phyloP scores from a whole-genome alignment of 2,888 invertebrate genomes.

The Drosophila greeni region DNA sequence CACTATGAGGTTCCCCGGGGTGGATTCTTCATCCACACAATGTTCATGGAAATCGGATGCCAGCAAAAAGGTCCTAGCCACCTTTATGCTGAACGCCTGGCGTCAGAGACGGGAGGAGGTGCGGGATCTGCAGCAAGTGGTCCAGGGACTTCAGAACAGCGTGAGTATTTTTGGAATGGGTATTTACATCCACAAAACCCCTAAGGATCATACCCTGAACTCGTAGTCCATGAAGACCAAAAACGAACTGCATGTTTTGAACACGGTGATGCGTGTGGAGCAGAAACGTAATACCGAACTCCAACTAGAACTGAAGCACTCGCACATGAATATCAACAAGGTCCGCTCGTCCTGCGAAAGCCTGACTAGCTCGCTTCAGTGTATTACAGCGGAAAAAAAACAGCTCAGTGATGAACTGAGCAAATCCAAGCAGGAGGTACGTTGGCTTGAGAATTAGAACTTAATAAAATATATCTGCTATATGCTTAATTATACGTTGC shows the following conservation, averaged over 20 bases:
- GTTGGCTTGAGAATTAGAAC: not conserved
- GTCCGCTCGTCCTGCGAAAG: constrained; percentile 59
- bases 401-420: constrained; percentile 56
- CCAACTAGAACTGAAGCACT: constrained; percentile 59
- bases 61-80: constrained; percentile 68
- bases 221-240: constrained; percentile 62
- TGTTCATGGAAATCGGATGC: constrained; percentile 29
- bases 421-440: constrained; percentile 33
- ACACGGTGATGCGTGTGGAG: constrained; percentile 72
- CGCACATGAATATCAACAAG: constrained; percentile 52
- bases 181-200: not conserved
- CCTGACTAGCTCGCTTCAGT: constrained; percentile 56
- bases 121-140: constrained; percentile 49
- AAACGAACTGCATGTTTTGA: constrained; percentile 70
- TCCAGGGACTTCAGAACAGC: constrained; percentile 55
- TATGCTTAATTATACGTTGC: not conserved
- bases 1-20: not conserved
- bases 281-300: constrained; percentile 73
- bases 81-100: constrained; percentile 75
- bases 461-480: not conserved
- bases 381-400: constrained; percentile 58
- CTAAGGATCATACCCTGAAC: too few species aligned
- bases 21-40: not conserved
- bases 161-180: constrained; percentile 47
- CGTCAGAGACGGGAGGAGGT: constrained; percentile 72